phyloP scores from a whole-genome alignment of 2,888 invertebrate species.

The Monoplex corrugatus region DNA sequence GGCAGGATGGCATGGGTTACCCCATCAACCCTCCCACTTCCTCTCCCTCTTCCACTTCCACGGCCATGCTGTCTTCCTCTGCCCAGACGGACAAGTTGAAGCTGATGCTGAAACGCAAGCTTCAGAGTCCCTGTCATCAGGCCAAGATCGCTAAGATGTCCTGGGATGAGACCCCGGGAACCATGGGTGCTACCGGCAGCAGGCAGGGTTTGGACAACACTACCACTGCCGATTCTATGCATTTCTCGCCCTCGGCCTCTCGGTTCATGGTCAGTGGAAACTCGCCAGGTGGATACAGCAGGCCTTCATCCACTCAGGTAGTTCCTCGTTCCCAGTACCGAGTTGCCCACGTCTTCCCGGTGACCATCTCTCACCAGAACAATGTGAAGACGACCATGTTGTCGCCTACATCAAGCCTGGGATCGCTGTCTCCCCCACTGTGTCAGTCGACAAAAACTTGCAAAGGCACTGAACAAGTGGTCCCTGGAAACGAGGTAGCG shows the following conservation, averaged over 20 bases:
- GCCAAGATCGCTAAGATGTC: conserved; percentile 63
- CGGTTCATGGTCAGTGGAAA: not conserved
- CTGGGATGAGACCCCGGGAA: conserved; percentile 43
- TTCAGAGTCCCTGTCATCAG: conserved; percentile 69
- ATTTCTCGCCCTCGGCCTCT: conserved; percentile 36
- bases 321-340: conserved; percentile 60
- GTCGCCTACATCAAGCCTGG: conserved; percentile 41
- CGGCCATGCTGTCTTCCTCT: conserved; percentile 47
- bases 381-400: conserved; percentile 56
- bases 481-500: conserved; percentile 64
- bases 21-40: conserved; percentile 20
- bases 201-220: conserved; percentile 20
- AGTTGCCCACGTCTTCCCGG: conserved; percentile 48
- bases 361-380: conserved; percentile 54
- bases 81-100: conserved; percentile 72
- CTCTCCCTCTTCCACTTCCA: conserved; percentile 41
- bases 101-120: conserved; percentile 73
- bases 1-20: conserved; percentile 27
- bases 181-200: conserved; percentile 43
- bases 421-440: conserved; percentile 50
- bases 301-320: conserved; percentile 57
- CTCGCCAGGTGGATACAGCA: conserved; percentile 14
- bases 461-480: conserved; percentile 65
- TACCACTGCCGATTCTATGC: conserved; percentile 39
- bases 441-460: not conserved